Base-by-base conservation (phyloP, 2,888 invertebrate species). In the Ectemnius continuus region DNA sequence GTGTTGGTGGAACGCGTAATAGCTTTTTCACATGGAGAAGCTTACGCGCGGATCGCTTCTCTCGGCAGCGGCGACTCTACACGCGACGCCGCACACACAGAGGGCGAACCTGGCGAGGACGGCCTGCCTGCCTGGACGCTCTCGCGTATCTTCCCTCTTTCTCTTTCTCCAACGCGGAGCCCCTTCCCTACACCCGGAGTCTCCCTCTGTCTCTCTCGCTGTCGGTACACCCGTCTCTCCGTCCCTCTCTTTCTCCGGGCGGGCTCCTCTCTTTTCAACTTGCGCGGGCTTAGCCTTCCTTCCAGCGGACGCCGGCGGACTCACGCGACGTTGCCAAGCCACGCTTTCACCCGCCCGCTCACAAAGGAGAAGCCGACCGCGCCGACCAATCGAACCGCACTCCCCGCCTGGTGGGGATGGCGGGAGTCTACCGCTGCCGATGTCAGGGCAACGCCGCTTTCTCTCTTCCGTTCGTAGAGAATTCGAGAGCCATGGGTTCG, bases 351-450 rank as follows among this genome's bases (percentile, higher is more conserved):
- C 88, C 87, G 87, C 84, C 84, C 86, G 88, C 86, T 91, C 90
- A 91, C 91, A 91, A 91, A 91, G 91, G 89, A 91, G 88, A 87
- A 87, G 87, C 86, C 83, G 81, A 85, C 80, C 69, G 80, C 79
- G 67, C 65, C 85, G 80, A 83, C 90, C 89, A 90, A 89, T 87
- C 85, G 81, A 76, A 73, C 80, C 69, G 63, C 82, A 70, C 47
- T 61, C 65, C 62, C 52, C 58, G 63, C 56, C 36, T 76, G 78
- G 87, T 85, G 84, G 89, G 86, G 86, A 88, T 89, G 88, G 88
- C 89, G 88, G 89, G 89, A 87, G 87, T 77, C 81, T 76, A 81
- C 81, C 83, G 80, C 78, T 81, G 82, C 80, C 80, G 79, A 71
- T 78, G 67, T 78, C 70, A 60, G 82, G 86, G 88, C 90, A 90